Base-by-base conservation (phyloP, 2,888 invertebrate genomes). In the Sesia bembeciformis region DNA sequence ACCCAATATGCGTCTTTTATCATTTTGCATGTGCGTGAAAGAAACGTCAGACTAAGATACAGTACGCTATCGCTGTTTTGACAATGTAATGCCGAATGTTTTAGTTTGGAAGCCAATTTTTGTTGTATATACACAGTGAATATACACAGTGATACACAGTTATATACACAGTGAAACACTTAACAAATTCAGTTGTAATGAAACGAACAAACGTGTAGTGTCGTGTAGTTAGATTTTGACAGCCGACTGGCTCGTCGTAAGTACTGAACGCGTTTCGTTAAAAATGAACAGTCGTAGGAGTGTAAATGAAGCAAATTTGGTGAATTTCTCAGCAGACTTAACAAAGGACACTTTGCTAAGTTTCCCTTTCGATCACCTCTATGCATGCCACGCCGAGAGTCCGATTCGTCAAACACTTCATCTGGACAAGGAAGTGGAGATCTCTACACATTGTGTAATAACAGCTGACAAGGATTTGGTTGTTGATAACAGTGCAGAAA, bases 361-460 rank as follows among this genome's bases (percentile, higher is more conserved):
- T 75, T 92, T 92, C 68, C 91, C 93, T 52, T 93, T 93, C 68
- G 94, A 94, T 84, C 94, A 94, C 79, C 91, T 94, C 79, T 94
- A 94, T 78, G 93, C 94, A 49, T 93, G 93, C 69, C 92, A 90
- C 66, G 88, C 90, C 5, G 87, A 84, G 58, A 77, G 72, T 50
- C 64, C 77, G 4, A 69, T 76, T 49, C 75, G 77, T 55, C 76
- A 75, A 57, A 65, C 74, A 5, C 66, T 83, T 55, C 75, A 78
- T 41, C 65, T 84, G n/a, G 81, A 80, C 58, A 86, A 86, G 62
- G 83, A 84, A 66, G 75, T 84, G 23, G 84, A 83, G 60, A 77
- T 86, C 53, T 66, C 81, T 7, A 75, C 81, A 4, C 81, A 79
- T 57, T 78, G 78, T 64, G 71, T 74, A 39, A 69, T 76, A 38